These are phyloP conservation scores for Echeneis naucrates DNA, from an alignment of 2,797 vertebrate genomes.

Conservation along the genomic window DNA sequence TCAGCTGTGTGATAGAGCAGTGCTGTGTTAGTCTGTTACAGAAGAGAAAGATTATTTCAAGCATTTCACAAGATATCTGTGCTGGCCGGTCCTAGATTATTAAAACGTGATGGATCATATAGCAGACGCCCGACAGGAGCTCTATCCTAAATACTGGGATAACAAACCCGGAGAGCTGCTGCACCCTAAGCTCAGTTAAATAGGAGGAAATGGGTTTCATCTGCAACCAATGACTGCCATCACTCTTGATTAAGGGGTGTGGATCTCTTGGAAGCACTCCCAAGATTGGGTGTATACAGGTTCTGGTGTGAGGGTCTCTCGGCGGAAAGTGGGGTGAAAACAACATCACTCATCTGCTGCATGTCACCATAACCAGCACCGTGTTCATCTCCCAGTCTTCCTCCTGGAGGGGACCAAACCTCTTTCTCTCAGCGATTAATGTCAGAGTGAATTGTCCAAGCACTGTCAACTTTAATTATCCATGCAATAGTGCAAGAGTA, in stretches of 20 bases:
- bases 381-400: too few species aligned
- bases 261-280: constrained; percentile 65
- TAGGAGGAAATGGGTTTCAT: constrained; percentile 78
- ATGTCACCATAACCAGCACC: too few species aligned
- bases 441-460: not conserved
- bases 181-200: constrained; percentile 63
- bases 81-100: constrained; percentile 28
- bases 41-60: constrained; percentile 44
- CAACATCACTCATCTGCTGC: too few species aligned
- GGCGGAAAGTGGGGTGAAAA: constrained; percentile 41
- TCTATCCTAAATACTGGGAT: constrained; percentile 51
- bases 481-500: not conserved
- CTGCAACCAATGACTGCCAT: constrained; percentile 76
- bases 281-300: constrained; percentile 28
- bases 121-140: constrained; percentile 37
- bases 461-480: not conserved
- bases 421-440: not conserved
- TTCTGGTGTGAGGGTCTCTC: constrained; percentile 30
- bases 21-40: constrained; percentile 46
- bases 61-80: not conserved
- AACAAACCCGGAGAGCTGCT: constrained; percentile 73
- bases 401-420: too few species aligned
- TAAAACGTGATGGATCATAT: constrained; percentile 54
- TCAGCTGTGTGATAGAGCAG: constrained; percentile 34
- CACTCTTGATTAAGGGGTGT: constrained; percentile 73